Evolutionary conservation across 2,888 invertebrate genomes (phyloP).

Genomic region (Crematogaster levior): DNA sequence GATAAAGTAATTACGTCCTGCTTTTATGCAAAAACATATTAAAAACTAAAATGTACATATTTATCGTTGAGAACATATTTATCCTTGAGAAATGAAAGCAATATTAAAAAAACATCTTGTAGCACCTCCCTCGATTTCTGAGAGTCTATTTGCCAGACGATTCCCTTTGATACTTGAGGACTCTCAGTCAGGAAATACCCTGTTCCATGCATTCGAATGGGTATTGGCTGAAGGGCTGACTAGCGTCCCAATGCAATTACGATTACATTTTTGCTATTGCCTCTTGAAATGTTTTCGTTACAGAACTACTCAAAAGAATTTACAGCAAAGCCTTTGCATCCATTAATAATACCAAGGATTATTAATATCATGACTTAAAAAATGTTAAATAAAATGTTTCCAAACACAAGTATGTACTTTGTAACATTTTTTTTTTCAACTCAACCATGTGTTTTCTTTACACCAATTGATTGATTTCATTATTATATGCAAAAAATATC

Average conservation of each 20-base stretch:
- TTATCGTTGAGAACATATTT: slow-evolving; percentile 24
- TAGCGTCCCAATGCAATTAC: slow-evolving; percentile 46
- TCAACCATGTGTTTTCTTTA: too few species aligned
- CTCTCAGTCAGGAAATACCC: slow-evolving; percentile 40
- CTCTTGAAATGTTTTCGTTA: slow-evolving; percentile 28
- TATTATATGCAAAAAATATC: too few species aligned
- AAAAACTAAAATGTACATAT: slow-evolving; percentile 15
- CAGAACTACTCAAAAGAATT: slow-evolving; percentile 3
- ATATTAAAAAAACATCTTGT: slow-evolving; percentile 42
- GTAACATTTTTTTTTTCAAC: too few species aligned
- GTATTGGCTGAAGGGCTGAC: slow-evolving; percentile 39
- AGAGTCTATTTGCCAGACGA: slow-evolving; percentile 32
- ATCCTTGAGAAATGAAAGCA: slow-evolving; percentile 16
- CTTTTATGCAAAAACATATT: background rate
- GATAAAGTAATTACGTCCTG: background rate
- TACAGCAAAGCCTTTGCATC: background rate
- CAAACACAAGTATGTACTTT: too few species aligned
- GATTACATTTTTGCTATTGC: slow-evolving; percentile 39
- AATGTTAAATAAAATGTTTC: too few species aligned
- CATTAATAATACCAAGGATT: background rate
- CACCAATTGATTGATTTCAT: too few species aligned
- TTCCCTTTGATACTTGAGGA: slow-evolving; percentile 40
- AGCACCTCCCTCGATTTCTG: slow-evolving; percentile 33
- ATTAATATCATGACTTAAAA: background rate
- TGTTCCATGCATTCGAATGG: slow-evolving; percentile 47